Evolutionary conservation across 2,113 vertebrate genomes (phyloP), one percentile per base, ranked within the genome.

Genomic region (Ctenomys sociabilis): DNA sequence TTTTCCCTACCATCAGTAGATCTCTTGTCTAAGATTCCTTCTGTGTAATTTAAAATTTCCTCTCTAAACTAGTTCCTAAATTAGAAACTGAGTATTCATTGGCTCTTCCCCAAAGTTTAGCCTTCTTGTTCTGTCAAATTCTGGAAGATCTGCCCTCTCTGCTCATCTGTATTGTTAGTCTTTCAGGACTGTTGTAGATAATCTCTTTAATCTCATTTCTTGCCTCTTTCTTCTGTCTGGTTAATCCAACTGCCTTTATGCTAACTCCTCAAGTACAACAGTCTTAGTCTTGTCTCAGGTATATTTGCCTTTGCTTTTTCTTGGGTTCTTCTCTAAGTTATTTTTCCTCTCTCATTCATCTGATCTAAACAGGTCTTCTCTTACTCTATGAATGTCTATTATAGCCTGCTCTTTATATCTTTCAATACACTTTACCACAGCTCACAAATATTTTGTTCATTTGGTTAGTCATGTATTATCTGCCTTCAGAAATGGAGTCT

Each of bases 391-490:
- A 63, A 78, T 91, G 30, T 45, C 16, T 68, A 11, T n/a, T 63
- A 93, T 5, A 78, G 45, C 26, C 85, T 87, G 21, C 54, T 63
- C 3, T 78, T 90, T 57, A 43, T 45, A 52, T 3, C 19, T 83
- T 89, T 78, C 49, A 49, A 80, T 90, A 45, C 3, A 45, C 49
- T 49, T 86, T 43, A 81, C 70, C 64, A 86, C 30, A 91, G 52
- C 24, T n/a, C 81, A 22, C 13, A 54, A 93, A 85, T 68, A 88
- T 64, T 87, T 93, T 89, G 40, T 70, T 84, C 81, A 78, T 73
- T 89, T 91, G 73, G 17, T 63, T 84, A 87, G 73, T 81, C 81
- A 75, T 59, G 94, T 81, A 72, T 92, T 75, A 81, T 88, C 63
- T 84, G 89, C 81, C 87, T 93, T 95, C 3, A 49, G 49, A 35